phyloP scores from a whole-genome alignment of 2,113 vertebrate genomes.

The Ciconia boyciana region DNA sequence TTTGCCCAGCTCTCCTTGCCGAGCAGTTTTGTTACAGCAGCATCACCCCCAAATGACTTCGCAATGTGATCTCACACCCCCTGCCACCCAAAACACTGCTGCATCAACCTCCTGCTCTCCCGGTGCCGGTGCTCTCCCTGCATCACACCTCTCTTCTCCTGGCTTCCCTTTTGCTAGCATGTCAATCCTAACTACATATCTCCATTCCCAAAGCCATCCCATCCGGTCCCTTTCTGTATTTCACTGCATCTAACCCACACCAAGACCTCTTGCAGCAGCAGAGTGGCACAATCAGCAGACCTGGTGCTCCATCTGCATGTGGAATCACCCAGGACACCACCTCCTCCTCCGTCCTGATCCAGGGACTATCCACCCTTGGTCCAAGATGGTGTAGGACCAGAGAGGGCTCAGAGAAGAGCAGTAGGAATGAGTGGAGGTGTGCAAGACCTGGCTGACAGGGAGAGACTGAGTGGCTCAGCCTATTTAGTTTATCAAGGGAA shows the following conservation, averaged over 20 bases:
- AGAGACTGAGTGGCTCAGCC: neutral
- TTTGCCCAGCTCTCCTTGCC: neutral
- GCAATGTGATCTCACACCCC: neutral
- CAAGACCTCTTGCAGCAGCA: neutral
- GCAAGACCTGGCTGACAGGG: neutral
- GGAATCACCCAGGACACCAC: neutral
- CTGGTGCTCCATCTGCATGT: neutral
- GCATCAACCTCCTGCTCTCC: neutral
- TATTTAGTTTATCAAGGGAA: conserved; percentile 2
- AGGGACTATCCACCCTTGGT: neutral
- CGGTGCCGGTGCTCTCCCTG: neutral
- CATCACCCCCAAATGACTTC: neutral
- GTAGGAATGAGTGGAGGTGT: neutral
- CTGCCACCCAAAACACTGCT: neutral
- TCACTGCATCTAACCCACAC: neutral
- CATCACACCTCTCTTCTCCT: neutral
- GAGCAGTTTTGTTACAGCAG: neutral
- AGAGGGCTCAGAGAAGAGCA: neutral
- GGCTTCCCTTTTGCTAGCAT: neutral
- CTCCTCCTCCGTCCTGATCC: neutral
- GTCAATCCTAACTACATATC: neutral
- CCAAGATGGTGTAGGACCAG: neutral
- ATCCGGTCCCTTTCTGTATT: neutral
- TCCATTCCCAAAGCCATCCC: neutral
- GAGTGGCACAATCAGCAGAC: neutral